Evolutionary conservation across 2,888 invertebrate genomes (phyloP), one percentile per base, ranked within the genome.

Genomic region (Ligdia adustata): DNA sequence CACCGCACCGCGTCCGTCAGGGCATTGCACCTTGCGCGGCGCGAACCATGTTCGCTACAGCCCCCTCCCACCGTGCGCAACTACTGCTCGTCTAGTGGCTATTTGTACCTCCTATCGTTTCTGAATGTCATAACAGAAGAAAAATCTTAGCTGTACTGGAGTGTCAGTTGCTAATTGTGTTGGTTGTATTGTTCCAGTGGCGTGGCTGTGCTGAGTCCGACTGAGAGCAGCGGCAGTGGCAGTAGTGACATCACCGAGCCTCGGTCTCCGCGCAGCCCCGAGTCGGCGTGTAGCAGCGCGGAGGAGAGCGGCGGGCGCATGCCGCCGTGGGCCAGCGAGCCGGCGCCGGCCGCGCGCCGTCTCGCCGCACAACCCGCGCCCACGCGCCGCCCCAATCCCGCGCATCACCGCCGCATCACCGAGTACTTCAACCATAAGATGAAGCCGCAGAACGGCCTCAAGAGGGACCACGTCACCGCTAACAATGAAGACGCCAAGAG

Each of bases 181-280:
- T 42, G 31, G 55, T 5, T 48, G 20, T 73, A 62, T 77, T 72
- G 71, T 93, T 93, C 16, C 92, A 96, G 96, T 92, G 96, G 97
- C 64, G 96, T 96, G 74, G 96, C 95, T 76, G 93, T 94, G 75
- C 87, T 94, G 77, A 95, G 95, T 88, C 93, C 94, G 72, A 92
- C 94, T 52, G 95, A 95, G 67, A 95, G 93, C 58, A 92, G 93
- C 69, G 93, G 79, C 91, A 92, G 92, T 68, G 88, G 92, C 69
- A n/a, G 96, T 66, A 96, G 96, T 86, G 96, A 96, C 89, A 95
- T 96, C 82, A 95, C 96, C 66, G 96, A 96, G 82, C 96, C 96
- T 44, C 95, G 95, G 58, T 96, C 96, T 49, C 96, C 96, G 65
- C 95, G 94, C 85, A 96, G 95, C 82, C 94, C 94, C 61, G 90